Evolutionary conservation across 1,140 invertebrate genomes (phyloP).

Genomic region (Maconellicoccus hirsutus): DNA sequence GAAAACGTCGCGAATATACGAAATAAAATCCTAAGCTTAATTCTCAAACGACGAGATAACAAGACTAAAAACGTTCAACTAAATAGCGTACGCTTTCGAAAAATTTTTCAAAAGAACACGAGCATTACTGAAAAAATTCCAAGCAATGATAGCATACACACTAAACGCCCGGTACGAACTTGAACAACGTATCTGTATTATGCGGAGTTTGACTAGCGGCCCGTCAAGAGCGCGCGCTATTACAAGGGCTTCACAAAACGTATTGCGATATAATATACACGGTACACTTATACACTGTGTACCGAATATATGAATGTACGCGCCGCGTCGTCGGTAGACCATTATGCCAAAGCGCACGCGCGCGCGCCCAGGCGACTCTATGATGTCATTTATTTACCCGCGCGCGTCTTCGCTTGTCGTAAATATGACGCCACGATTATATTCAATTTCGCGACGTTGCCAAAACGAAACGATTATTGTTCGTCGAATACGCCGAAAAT

Average conservation of each 20-base stretch:
- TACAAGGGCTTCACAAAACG: neutral
- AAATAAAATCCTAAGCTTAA: too few relatives aligned
- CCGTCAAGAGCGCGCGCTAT: constrained; percentile 12
- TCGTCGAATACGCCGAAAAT: too few relatives aligned
- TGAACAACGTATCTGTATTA: constrained; percentile 15
- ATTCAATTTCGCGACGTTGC: constrained; percentile 18
- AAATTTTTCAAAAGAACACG: neutral
- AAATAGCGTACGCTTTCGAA: neutral
- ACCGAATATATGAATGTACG: neutral
- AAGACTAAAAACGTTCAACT: neutral
- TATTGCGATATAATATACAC: neutral
- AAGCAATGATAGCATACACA: neutral
- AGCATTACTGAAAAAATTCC: neutral
- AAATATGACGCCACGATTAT: constrained; percentile 15
- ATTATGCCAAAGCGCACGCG: neutral
- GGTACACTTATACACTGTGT: neutral
- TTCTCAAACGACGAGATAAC: neutral
- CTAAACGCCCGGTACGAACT: constrained; percentile 20
- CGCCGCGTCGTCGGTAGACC: neutral
- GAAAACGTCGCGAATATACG: neutral
- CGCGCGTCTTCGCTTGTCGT: neutral
- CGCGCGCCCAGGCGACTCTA: constrained; percentile 17
- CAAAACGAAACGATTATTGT: neutral
- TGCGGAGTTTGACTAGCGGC: neutral
- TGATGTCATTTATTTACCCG: neutral